These are phyloP conservation scores for Meghimatium bilineatum DNA, from an alignment of 2,888 invertebrate genomes.

Conservation along the genomic window DNA sequence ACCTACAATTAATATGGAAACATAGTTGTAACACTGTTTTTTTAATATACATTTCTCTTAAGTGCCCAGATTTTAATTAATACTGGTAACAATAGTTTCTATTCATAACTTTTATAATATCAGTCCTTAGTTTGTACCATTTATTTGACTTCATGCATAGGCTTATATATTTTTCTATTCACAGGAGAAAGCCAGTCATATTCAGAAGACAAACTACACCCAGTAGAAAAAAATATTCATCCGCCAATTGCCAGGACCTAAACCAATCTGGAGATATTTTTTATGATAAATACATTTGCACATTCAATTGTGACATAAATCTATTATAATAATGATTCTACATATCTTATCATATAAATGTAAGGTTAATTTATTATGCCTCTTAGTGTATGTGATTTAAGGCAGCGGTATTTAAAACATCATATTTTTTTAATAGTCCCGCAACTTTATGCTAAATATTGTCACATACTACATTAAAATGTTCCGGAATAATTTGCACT, in stretches of 20 bases:
- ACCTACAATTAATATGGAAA: too few species aligned
- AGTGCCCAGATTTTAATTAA: neutral
- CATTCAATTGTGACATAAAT: too few species aligned
- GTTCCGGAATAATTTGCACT: too few species aligned
- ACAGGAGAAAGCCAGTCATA: constrained; percentile 79
- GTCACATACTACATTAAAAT: too few species aligned
- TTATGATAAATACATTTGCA: neutral
- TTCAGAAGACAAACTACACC: constrained; percentile 78
- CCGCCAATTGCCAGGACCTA: neutral
- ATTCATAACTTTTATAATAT: too few species aligned
- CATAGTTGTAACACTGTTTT: neutral
- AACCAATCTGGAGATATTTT: neutral
- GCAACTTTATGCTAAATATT: too few species aligned
- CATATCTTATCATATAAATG: neutral
- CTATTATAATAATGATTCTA: neutral
- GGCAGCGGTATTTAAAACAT: too few species aligned
- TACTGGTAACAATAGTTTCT: too few species aligned
- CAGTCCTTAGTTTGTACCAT: neutral
- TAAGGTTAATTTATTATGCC: too few species aligned
- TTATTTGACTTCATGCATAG: neutral
- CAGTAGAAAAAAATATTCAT: constrained; percentile 45
- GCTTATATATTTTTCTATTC: too few species aligned
- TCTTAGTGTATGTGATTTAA: neutral
- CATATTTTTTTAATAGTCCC: too few species aligned
- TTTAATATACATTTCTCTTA: neutral